A percentile compares a stretch with the other conserved stretches of the same genome.
phyloP scores from a whole-genome alignment of 2,797 vertebrate genomes.

The Sebastes iracundus region DNA sequence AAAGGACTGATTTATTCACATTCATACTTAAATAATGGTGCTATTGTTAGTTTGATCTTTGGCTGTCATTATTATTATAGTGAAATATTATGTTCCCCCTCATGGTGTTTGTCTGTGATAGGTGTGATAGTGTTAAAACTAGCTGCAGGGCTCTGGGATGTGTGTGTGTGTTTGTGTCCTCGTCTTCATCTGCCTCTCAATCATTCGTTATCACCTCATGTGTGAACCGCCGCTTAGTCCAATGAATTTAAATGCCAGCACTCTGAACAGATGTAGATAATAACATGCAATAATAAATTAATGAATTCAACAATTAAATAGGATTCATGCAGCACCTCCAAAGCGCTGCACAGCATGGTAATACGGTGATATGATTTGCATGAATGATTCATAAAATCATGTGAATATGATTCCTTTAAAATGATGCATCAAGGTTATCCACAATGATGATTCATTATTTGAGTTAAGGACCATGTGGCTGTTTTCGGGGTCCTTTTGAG shows the following conservation, averaged over 20 bases:
- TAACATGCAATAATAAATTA: slow-evolving; percentile 30
- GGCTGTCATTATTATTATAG: not conserved
- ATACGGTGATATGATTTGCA: slow-evolving; percentile 21
- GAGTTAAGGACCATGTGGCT: not conserved
- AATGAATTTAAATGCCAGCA: slow-evolving; percentile 61
- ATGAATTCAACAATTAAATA: slow-evolving; percentile 41
- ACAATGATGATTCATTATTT: slow-evolving; percentile 32
- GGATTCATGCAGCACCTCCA: slow-evolving; percentile 45
- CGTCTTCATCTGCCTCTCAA: slow-evolving; percentile 15
- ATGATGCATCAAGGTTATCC: slow-evolving; percentile 26
- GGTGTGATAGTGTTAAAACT: not conserved
- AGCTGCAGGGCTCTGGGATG: not conserved
- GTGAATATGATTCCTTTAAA: slow-evolving; percentile 13
- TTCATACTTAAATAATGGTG: not conserved
- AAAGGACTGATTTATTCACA: slow-evolving; percentile 15
- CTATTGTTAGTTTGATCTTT: slow-evolving; percentile 20
- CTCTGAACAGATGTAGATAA: slow-evolving; percentile 46
- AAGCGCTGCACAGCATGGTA: slow-evolving; percentile 12
- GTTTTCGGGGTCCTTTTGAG: not conserved
- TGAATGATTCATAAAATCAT: slow-evolving; percentile 40
- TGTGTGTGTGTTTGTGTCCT: not conserved
- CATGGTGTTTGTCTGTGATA: not conserved
- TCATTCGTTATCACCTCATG: slow-evolving; percentile 22
- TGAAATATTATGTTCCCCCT: not conserved
- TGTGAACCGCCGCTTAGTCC: slow-evolving; percentile 30